Conservation (phyloP, 2,113 vertebrate genomes). For the Leptobrachium ailaonicum region DNA sequence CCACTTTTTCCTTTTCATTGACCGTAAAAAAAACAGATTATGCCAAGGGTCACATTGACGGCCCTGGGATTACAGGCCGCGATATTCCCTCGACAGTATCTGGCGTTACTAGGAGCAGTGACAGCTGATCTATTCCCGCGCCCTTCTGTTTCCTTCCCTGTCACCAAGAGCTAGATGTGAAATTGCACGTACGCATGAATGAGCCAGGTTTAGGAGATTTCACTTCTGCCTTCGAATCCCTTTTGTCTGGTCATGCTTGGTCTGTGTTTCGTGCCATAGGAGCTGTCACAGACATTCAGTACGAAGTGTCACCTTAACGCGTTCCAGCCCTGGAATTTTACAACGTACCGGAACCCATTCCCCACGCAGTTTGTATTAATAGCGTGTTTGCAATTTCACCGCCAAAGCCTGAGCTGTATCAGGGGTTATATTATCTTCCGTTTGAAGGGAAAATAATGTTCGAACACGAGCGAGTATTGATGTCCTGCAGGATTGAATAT, state of each 20-base stretch:
- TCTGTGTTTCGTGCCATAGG: no score
- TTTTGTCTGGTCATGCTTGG: no score
- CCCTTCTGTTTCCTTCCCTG: constrained; percentile 10
- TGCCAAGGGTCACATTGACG: not conserved
- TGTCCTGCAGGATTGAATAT: not conserved
- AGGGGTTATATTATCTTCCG: not conserved
- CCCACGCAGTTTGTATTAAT: no score
- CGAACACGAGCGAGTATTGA: not conserved
- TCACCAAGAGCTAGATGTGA: not conserved
- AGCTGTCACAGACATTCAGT: not conserved
- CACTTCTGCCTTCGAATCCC: not conserved
- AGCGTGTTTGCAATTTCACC: no score
- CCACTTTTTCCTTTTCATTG: not conserved
- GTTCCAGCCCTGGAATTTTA: not conserved
- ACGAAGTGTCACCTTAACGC: not conserved
- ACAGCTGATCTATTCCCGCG: constrained; percentile 34
- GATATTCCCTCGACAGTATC: not conserved
- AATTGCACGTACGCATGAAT: constrained; percentile 22
- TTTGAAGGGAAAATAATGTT: not conserved
- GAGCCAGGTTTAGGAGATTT: not conserved
- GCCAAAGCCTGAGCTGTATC: no score
- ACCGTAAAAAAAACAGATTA: not conserved
- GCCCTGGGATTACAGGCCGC: not conserved
- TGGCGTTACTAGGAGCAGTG: not conserved
- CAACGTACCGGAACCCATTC: not conserved